Conservation (phyloP, 2,113 vertebrate genomes). For the Saguinus imperator region DNA sequence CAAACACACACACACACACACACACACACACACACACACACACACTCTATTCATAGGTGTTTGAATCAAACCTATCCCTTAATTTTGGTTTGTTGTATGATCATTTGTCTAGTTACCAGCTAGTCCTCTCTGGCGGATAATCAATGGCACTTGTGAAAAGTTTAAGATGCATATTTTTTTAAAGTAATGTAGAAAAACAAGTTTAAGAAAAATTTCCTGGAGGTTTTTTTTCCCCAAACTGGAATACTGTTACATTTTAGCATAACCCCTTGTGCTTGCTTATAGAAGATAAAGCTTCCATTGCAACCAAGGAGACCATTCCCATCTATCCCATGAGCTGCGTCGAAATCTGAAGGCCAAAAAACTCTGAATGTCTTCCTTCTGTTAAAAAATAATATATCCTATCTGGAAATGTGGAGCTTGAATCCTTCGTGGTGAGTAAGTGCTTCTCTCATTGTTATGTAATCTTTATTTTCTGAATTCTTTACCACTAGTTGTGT, state of each 20-base stretch:
- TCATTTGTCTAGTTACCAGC: not conserved
- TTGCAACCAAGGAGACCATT: not conserved
- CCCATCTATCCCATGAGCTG: not conserved
- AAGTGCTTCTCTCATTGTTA: not conserved
- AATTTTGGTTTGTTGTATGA: not conserved
- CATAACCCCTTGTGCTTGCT: not conserved
- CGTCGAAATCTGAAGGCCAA: not conserved
- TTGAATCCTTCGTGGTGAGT: not conserved
- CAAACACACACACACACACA: not conserved
- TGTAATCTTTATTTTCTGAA: not conserved
- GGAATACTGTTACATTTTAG: not conserved
- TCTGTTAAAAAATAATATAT: not conserved
- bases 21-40: too few relatives aligned
- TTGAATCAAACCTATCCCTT: not conserved
- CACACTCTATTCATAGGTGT: not conserved
- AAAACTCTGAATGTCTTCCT: not conserved
- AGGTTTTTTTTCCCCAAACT: not conserved
- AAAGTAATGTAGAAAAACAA: conserved; percentile 6
- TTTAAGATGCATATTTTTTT: not conserved
- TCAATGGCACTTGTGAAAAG: not conserved
- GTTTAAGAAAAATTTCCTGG: not conserved
- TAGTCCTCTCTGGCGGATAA: not conserved
- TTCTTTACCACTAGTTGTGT: not conserved
- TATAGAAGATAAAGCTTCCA: not conserved
- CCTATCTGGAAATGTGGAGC: not conserved